A percentile compares a stretch with the other conserved stretches of the same genome.
phyloP scores from a whole-genome alignment of 2,888 invertebrate genomes.

The Microctonus hyperodae region DNA sequence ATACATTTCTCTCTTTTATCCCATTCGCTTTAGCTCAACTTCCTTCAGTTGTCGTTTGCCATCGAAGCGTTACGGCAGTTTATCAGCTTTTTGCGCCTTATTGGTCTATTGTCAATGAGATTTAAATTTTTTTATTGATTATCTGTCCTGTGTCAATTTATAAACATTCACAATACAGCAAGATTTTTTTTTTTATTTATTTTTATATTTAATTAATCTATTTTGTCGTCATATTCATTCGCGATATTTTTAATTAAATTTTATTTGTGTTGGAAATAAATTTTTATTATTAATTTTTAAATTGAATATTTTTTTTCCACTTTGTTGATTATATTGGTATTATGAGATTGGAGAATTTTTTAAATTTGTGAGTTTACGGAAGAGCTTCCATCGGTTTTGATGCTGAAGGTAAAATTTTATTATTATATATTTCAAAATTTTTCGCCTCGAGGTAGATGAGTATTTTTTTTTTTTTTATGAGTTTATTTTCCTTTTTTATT shows the following conservation, averaged over 20 bases:
- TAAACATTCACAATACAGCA: too few species aligned
- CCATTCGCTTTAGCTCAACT: constrained; percentile 44
- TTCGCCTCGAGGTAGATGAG: constrained; percentile 4
- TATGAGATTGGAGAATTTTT: neutral
- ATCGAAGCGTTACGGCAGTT: constrained; percentile 50
- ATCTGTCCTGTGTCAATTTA: constrained; percentile 10
- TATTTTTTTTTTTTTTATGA: neutral
- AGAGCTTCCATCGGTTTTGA: neutral
- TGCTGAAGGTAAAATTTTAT: neutral
- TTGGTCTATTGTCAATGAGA: constrained; percentile 14
- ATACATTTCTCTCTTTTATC: constrained; percentile 44
- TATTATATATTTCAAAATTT: neutral
- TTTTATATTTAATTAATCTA: too few species aligned
- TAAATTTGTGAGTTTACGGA: neutral
- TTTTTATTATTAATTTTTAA: neutral
- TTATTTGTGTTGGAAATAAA: too few species aligned
- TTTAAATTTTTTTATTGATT: constrained; percentile 11
- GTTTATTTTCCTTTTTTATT: neutral
- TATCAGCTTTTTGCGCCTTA: constrained; percentile 19
- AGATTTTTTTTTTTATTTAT: too few species aligned
- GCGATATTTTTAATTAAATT: too few species aligned
- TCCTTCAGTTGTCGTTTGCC: constrained; percentile 59
- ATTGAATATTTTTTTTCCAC: neutral
- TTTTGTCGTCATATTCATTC: too few species aligned
- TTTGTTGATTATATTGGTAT: neutral